phyloP scores from a whole-genome alignment of 2,113 vertebrate genomes.

The Tragelaphus imberbis region DNA sequence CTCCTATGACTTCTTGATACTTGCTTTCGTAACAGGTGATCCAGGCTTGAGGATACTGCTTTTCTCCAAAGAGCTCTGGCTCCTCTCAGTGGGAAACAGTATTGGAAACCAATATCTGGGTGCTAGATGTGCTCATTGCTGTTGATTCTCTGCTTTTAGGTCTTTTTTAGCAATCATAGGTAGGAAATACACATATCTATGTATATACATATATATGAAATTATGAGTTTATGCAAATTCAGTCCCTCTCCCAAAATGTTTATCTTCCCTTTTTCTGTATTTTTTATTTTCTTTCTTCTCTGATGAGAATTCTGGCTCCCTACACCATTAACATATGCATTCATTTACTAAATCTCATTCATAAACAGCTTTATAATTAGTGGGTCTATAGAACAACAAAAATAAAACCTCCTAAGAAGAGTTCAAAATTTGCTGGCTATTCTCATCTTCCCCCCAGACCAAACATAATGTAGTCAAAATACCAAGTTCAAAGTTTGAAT shows the following conservation, averaged over 20 bases:
- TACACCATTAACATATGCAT: not conserved
- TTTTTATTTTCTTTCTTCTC: not conserved
- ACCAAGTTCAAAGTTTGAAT: not conserved
- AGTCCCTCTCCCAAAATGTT: not conserved
- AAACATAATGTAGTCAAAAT: not conserved
- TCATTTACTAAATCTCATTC: constrained; percentile 6
- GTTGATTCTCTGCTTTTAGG: not conserved
- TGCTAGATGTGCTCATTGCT: not conserved
- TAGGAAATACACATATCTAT: not conserved
- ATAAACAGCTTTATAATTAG: not conserved
- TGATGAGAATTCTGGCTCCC: not conserved
- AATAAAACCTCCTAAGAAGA: not conserved
- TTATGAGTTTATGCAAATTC: not conserved
- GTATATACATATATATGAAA: not conserved
- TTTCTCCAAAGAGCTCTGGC: not conserved
- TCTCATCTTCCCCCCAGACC: not conserved
- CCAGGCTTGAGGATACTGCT: not conserved
- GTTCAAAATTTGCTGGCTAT: not conserved
- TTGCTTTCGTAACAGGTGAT: not conserved
- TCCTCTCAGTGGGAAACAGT: not conserved
- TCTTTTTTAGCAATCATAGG: not conserved
- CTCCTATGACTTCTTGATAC: not conserved
- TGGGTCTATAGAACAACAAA: not conserved
- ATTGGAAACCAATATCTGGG: not conserved
- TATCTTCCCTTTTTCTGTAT: not conserved